Evolutionary conservation across 2,888 invertebrate genomes (phyloP), one percentile per base, ranked within the genome.

Genomic region (Ephialtes manifestator): DNA sequence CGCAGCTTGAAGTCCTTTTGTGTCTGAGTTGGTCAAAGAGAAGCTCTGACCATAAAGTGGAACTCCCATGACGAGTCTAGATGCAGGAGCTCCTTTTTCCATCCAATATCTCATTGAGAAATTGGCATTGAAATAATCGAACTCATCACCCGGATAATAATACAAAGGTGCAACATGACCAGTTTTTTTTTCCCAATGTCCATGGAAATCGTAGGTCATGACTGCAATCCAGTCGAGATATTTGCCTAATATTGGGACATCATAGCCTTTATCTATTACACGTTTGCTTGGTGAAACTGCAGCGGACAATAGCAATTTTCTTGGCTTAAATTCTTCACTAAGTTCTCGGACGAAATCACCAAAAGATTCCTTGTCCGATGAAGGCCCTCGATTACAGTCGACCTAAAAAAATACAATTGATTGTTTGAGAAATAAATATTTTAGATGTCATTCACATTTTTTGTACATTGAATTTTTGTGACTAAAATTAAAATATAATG

Each of bases 121-220:
- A 93, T 98, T 97, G 81, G 97, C 95, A 94, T 98, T 98, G 92
- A 97, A 98, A 91, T 96, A 97, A 63, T 96, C 96, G 76, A 95
- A 96, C 86, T 97, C 97, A 91, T 97, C 97, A 68, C 97, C 97
- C 2, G 97, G 97, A 92, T 97, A 97, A 91, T 96, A 95, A 88
- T 96, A 97, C 58, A 98, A 93, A 0, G 98, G 98, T 2, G 98
- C 97, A 0, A 98, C 97, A 91, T 98, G 98, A 0, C 98, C 98
- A 0, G 98, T 98, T 92, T 97, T 97, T 92, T 97, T 97, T 90
- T 98, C 98, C 98, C 98, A 98, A 90, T 97, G 97, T 0, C 98
- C 98, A 89, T 98, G 97, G 94, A 96, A 97, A 92, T 98, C 98
- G 90, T 98, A 98, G 0, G 97, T 97, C 98, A 98, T 98, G 0